These are phyloP conservation scores for Pandemis corylana DNA, from an alignment of 2,888 invertebrate species.

Conservation along the genomic window DNA sequence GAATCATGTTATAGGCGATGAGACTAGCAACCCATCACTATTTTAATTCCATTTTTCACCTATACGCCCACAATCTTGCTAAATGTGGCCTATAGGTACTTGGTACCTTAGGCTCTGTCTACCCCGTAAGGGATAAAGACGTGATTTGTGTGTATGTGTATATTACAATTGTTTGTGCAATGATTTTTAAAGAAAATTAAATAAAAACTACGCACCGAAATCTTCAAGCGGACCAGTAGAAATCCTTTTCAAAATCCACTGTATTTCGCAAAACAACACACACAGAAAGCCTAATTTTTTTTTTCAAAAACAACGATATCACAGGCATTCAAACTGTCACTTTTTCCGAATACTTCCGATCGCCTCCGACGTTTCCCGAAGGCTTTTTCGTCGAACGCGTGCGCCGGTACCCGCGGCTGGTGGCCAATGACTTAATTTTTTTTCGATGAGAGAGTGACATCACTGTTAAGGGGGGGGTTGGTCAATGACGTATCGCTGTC, in stretches of 20 bases:
- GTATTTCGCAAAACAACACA: neutral
- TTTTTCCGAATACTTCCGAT: conserved; percentile 10
- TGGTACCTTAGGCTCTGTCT: no score
- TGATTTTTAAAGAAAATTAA: neutral
- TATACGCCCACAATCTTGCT: no score
- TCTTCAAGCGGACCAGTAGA: no score
- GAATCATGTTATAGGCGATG: no score
- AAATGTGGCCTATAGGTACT: no score
- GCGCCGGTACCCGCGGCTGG: conserved; percentile 9
- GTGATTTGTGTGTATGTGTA: no score
- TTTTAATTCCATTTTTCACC: no score
- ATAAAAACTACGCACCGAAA: neutral
- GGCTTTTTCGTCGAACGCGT: neutral
- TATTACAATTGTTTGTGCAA: no score
- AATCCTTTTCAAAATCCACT: conserved; percentile 5
- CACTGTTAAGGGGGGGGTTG: conserved; percentile 26
- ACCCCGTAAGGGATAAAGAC: no score
- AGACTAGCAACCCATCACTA: no score
- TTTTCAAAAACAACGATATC: neutral
- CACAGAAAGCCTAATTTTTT: neutral
- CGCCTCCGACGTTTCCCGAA: conserved; percentile 12
- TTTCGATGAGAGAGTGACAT: conserved; percentile 27
- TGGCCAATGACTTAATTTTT: conserved; percentile 35
- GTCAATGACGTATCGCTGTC: neutral
- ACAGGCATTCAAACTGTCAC: conserved; percentile 8